These are phyloP conservation scores for Caracal caracal DNA, from an alignment of 2,113 vertebrate species.

Conservation along the genomic window DNA sequence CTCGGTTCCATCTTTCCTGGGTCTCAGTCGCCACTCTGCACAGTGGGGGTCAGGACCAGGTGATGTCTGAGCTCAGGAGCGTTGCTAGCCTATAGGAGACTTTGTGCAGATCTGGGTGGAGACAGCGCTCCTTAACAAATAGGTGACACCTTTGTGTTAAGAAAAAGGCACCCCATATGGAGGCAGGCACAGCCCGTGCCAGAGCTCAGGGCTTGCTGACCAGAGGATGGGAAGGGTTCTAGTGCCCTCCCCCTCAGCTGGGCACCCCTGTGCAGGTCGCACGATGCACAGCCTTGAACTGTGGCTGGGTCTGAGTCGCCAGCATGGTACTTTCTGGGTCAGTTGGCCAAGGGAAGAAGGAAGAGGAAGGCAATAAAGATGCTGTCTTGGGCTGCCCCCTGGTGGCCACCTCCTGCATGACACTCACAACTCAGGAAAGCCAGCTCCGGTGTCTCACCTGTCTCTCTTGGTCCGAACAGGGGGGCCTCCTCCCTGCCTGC, in stretches of 20 bases:
- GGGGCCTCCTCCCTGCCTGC: background rate
- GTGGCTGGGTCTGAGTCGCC: background rate
- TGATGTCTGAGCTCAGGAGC: background rate
- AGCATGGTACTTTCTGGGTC: slow-evolving; percentile 29
- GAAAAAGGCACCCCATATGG: fast-evolving
- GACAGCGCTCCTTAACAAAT: background rate
- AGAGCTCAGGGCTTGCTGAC: background rate
- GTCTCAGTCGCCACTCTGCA: background rate
- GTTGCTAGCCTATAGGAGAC: background rate
- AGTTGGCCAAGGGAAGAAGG: background rate
- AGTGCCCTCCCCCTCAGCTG: background rate
- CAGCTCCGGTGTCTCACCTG: background rate
- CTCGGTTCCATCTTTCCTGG: no score
- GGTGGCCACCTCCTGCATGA: background rate
- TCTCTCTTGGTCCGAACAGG: background rate
- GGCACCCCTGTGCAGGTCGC: background rate
- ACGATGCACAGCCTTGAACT: background rate
- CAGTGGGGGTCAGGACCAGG: background rate
- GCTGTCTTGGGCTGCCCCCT: slow-evolving; percentile 38
- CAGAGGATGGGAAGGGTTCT: background rate
- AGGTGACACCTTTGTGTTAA: background rate
- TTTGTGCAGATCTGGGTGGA: background rate
- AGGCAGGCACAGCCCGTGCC: background rate
- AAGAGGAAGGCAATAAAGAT: background rate
- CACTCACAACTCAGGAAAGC: background rate